Percentiles rank a stretch among this genome's conserved stretches.
Evolutionary conservation across 2,113 vertebrate species (phyloP).

Genomic region (Melanerpes formicivorus): DNA sequence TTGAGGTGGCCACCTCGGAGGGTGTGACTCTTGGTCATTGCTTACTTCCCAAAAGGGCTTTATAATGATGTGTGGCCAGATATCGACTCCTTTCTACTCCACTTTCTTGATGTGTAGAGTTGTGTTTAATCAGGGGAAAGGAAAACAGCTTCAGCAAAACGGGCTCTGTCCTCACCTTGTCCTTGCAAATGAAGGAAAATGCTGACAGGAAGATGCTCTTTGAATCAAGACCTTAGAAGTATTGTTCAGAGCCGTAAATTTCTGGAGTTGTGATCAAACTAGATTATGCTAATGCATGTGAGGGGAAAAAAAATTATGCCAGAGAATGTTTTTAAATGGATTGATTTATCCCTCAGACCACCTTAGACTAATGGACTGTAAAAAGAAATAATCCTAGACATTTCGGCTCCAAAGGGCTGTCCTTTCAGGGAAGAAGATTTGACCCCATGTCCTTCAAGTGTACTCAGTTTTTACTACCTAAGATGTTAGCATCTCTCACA

Average conservation of each 20-base stretch:
- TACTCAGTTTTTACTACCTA: background rate
- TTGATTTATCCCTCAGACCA: background rate
- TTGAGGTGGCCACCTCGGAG: accelerated
- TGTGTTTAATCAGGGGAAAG: background rate
- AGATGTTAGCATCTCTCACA: background rate
- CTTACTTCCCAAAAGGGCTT: background rate
- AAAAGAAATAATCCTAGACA: background rate
- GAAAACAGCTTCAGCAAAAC: background rate
- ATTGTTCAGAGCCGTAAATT: background rate
- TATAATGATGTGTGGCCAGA: background rate
- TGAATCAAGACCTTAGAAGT: background rate
- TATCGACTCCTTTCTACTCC: background rate
- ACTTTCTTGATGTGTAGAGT: background rate
- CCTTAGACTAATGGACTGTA: background rate
- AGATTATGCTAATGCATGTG: background rate
- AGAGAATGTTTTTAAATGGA: background rate
- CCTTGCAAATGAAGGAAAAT: background rate
- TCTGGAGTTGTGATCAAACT: background rate
- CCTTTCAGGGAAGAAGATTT: background rate
- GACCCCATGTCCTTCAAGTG: background rate
- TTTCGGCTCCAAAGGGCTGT: background rate
- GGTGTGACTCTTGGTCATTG: background rate
- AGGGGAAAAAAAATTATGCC: background rate
- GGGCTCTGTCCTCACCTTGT: background rate
- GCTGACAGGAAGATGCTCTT: background rate